Evolutionary conservation across 2,113 vertebrate species (phyloP), one percentile per base, ranked within the genome.

Genomic region (Scatophagus argus): DNA sequence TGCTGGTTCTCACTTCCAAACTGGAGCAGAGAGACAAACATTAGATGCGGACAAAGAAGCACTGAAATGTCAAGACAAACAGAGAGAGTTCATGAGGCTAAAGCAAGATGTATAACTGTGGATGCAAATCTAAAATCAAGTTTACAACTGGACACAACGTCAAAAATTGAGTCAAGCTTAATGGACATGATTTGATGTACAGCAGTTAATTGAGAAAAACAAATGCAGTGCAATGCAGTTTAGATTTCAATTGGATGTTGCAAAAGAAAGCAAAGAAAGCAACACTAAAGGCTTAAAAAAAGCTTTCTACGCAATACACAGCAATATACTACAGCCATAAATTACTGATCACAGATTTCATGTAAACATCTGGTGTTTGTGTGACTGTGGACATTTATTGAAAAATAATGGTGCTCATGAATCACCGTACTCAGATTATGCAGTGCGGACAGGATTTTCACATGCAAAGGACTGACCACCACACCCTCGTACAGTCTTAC

Each of bases 1-100:
- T 98, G 97, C 92, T 97, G 96, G 3, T 92, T 95, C 92, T 99
- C 98, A 96, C 93, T 99, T 95, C 97, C 97, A 95, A 97, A 95
- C 98, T 99, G 41, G 16, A 74, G 43, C 74, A 36, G 11, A 68
- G 41, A 55, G 38, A 72, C 43, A 68, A 31, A 77, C 6, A 64
- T 69, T 65, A 86, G 68, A 88, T 23, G 31, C 8, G 41, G n/a
- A 1, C 2, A 60, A 63, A 36, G 32, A 55, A 1, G 5, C 51
- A 51, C 58, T 64, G 27, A 58, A 32, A 68, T 13, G n/a, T 34
- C 59, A 74, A 52, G 39, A 77, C 43, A 65, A 11, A 49, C 5
- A 39, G 21, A 62, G 55, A 32, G 4, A 9, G 29, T 62, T 74
- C 34, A 56, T 21, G 6, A 36, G 65, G 75, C 7, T 3, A 65